Base-by-base conservation (phyloP, 2,888 invertebrate genomes). In the Entomobrya proxima region DNA sequence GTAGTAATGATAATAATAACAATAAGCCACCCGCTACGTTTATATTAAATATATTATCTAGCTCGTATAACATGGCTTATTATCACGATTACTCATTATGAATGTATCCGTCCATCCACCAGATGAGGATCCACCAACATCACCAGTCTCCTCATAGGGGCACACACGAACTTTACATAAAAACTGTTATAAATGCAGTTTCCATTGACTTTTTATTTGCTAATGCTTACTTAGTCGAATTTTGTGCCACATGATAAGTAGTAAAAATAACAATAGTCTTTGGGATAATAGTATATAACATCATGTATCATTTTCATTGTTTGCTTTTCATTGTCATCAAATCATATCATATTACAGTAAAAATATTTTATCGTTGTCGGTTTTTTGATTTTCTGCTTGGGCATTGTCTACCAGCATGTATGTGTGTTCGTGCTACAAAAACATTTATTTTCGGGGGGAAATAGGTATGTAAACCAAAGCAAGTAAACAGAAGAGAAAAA, bases 111-210 rank as follows among this genome's bases (percentile, higher is more conserved):
- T n/a, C n/a, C n/a, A n/a, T n/a, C n/a, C n/a, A n/a, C n/a, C n/a
- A n/a, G n/a, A n/a, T n/a, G n/a, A n/a, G n/a, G n/a, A n/a, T n/a
- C n/a, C n/a, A n/a, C n/a, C n/a, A n/a, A n/a, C n/a, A n/a, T 72
- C 30, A 50, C 15, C 18, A 47, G n/a, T 30, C 9, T 69, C 47
- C 44, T 67, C 67, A 40, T 37, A 40, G 21, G 67, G 13, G 67
- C 21, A 67, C 67, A 67, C 74, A 74, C 74, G 74, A 74, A 50
- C 44, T 50, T 50, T 50, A 74, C 74, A 74, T 74, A 74, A 74
- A 67, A 74, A 50, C 74, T 30, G 47, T 50, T 47, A 50, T 50
- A 74, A 74, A 74, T 37, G 74, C 47, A 74, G n/a, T n/a, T n/a
- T 74, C 30, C 44, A 37, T 40, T 37, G 44, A 40, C 18, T 18